phyloP scores from a whole-genome alignment of 2,888 invertebrate genomes.

The Eurois occulta region DNA sequence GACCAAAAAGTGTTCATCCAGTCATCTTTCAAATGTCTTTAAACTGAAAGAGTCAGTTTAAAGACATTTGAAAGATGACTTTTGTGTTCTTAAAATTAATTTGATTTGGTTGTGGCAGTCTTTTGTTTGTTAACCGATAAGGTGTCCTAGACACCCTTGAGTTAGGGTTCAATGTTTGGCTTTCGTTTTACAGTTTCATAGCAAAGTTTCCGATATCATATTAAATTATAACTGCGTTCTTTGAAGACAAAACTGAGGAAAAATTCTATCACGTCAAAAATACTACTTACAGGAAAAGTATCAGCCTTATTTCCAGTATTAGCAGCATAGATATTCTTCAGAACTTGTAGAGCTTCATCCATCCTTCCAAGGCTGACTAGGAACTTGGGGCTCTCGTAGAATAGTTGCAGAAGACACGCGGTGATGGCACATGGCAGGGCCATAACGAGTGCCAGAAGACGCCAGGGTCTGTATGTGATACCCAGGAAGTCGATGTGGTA shows the following conservation, averaged over 20 bases:
- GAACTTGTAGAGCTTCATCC: slow-evolving; percentile 89
- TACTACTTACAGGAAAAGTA: slow-evolving; percentile 81
- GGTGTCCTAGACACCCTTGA: slow-evolving; percentile 7
- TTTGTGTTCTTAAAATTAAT: background rate
- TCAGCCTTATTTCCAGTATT: slow-evolving; percentile 82
- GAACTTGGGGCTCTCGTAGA: slow-evolving; percentile 96
- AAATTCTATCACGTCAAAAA: background rate
- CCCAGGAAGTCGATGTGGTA: slow-evolving; percentile 85
- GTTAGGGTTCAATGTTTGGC: background rate
- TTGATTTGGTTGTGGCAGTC: background rate
- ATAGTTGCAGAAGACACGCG: slow-evolving; percentile 89
- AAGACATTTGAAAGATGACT: background rate
- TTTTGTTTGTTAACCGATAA: background rate
- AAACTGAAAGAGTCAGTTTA: too few relatives aligned
- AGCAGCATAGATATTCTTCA: slow-evolving; percentile 82
- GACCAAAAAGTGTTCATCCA: background rate
- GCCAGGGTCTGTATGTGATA: slow-evolving; percentile 93
- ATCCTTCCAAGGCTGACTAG: slow-evolving; percentile 90
- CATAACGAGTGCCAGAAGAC: slow-evolving; percentile 93
- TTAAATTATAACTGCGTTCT: background rate
- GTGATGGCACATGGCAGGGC: slow-evolving; percentile 92
- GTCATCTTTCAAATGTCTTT: too few relatives aligned
- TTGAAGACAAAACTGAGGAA: background rate
- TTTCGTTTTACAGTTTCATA: background rate
- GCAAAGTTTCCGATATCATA: background rate